These are phyloP conservation scores for Leptopilina clavipes DNA, from an alignment of 1,140 invertebrate genomes.

Conservation along the genomic window DNA sequence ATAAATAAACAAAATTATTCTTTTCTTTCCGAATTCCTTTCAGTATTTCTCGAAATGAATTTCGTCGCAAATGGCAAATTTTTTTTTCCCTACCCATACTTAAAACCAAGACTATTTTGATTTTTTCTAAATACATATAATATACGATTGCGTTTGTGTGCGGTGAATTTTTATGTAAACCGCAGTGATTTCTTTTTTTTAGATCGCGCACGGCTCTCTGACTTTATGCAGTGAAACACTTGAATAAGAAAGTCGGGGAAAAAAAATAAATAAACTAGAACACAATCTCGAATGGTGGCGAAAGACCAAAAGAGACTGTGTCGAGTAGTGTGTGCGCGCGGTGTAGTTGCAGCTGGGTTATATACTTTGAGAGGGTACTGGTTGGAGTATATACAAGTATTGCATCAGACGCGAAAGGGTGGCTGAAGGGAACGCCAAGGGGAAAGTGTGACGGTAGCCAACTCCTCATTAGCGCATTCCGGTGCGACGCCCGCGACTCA, in stretches of 20 bases:
- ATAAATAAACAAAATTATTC: too few species aligned
- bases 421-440: conserved; percentile 42
- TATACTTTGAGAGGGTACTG: conserved; percentile 26
- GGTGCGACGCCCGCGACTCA: conserved; percentile 73
- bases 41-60: too few species aligned
- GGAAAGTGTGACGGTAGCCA: conserved; percentile 72
- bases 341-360: conserved; percentile 29
- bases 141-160: too few species aligned
- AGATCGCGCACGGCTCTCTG: neutral
- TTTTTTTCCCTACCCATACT: too few species aligned
- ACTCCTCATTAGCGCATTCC: conserved; percentile 76
- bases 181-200: too few species aligned
- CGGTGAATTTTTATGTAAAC: too few species aligned
- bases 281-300: conserved; percentile 5
- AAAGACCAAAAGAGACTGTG: conserved; percentile 28
- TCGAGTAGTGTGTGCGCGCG: neutral
- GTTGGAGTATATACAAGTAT: conserved; percentile 24
- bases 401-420: conserved; percentile 26
- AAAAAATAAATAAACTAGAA: conserved; percentile 11
- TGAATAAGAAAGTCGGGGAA: neutral
- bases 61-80: too few species aligned
- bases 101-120: too few species aligned
- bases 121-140: too few species aligned
- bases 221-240: neutral
- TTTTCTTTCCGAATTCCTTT: too few species aligned